Conservation (phyloP, 1,140 invertebrate species). For the Monomorium pharaonis region DNA sequence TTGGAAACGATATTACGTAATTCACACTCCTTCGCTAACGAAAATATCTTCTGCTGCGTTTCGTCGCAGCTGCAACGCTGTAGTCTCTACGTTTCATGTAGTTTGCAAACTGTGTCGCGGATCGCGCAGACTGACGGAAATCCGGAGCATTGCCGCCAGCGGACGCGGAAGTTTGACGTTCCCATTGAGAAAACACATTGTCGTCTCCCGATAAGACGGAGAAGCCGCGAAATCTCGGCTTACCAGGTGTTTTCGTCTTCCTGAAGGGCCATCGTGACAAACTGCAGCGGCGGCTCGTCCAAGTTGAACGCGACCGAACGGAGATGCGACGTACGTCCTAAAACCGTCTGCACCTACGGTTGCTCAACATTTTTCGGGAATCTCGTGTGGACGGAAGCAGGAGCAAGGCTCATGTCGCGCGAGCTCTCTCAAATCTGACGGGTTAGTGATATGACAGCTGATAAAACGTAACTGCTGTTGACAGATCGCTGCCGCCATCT, state of each 20-base stretch:
- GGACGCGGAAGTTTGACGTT: not conserved
- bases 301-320: not conserved
- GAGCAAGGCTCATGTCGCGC: constrained; percentile 28
- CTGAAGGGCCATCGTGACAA: constrained; percentile 85
- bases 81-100: not conserved
- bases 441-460: constrained; percentile 35
- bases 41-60: not conserved
- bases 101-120: not conserved
- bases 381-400: not conserved
- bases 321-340: constrained; percentile 40
- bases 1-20: not conserved
- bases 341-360: constrained; percentile 18
- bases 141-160: not conserved
- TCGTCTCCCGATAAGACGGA: not conserved
- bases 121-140: not conserved
- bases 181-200: not conserved
- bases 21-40: not conserved
- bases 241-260: constrained; percentile 88
- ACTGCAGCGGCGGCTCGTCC: constrained; percentile 12
- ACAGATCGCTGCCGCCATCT: constrained; percentile 74
- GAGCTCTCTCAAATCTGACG: constrained; percentile 11
- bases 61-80: not conserved
- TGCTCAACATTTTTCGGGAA: constrained; percentile 51
- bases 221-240: constrained; percentile 63
- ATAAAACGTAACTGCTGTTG: constrained; percentile 68